Evolutionary conservation across 2,797 vertebrate species (phyloP).

Genomic region (Propithecus deckenii): DNA sequence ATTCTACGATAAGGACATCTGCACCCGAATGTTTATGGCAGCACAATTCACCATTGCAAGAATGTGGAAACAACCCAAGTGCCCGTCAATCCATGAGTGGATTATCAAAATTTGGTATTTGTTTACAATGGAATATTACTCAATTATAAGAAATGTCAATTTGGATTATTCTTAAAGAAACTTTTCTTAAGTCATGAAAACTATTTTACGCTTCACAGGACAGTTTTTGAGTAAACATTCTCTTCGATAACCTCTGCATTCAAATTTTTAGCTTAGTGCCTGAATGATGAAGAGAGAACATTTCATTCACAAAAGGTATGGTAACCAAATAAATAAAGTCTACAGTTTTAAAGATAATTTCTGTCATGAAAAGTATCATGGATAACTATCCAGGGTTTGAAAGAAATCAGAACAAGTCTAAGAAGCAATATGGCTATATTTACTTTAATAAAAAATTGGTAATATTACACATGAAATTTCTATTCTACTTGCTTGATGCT

Average conservation of each 20-base stretch:
- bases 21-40: too few relatives aligned
- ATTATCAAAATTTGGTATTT: too few relatives aligned
- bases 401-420: constrained; percentile 8
- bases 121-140: too few relatives aligned
- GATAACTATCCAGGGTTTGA: not conserved
- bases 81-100: too few relatives aligned
- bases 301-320: not conserved
- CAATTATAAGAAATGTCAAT: too few relatives aligned
- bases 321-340: not conserved
- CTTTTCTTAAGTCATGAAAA: not conserved
- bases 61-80: too few relatives aligned
- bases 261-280: constrained; percentile 1
- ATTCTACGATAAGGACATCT: too few relatives aligned
- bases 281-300: not conserved
- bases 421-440: not conserved
- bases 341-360: not conserved
- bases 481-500: not conserved
- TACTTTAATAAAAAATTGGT: constrained; percentile 3
- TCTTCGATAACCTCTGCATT: not conserved
- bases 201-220: not conserved
- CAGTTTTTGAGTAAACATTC: not conserved
- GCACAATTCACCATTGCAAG: too few relatives aligned
- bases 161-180: too few relatives aligned
- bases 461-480: not conserved
- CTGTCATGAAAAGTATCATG: not conserved